Evolutionary conservation across 35 echinoderm and acorn worm genomes (phyloP).

Genomic region (Lytechinus variegatus): DNA sequence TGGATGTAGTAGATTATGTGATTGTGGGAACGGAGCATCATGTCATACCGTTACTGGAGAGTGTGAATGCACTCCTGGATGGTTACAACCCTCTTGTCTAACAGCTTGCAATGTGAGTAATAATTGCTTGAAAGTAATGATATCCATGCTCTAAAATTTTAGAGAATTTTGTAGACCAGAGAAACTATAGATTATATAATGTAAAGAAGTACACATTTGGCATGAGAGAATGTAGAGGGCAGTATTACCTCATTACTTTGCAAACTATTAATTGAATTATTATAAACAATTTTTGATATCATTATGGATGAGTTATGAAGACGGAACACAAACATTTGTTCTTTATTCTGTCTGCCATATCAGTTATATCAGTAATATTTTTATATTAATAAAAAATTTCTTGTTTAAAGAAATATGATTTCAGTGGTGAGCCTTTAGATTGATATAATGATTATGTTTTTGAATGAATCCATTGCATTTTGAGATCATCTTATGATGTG

Average conservation of each 20-base stretch:
- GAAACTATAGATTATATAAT: too few species aligned
- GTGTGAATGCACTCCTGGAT: conserved; percentile 82
- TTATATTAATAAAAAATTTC: not conserved
- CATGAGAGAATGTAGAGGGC: too few species aligned
- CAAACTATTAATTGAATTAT: too few species aligned
- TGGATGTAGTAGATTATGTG: conserved; percentile 61
- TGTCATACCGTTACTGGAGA: conserved; percentile 76
- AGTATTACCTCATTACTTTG: too few species aligned
- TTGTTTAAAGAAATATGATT: too few species aligned
- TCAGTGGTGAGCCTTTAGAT: not conserved
- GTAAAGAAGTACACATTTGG: too few species aligned
- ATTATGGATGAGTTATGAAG: too few species aligned
- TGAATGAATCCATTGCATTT: not conserved
- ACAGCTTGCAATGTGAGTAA: conserved; percentile 41
- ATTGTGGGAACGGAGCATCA: conserved; percentile 59
- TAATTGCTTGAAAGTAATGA: not conserved
- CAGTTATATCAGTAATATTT: not conserved
- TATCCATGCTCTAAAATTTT: too few species aligned
- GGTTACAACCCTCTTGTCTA: conserved; percentile 22
- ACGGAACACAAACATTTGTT: not conserved
- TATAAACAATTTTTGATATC: too few species aligned
- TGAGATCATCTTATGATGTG: not conserved
- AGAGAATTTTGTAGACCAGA: too few species aligned
- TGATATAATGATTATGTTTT: not conserved
- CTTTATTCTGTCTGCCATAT: not conserved